Evolutionary conservation across 2,888 invertebrate genomes (phyloP).

Genomic region (Dermolepida albohirtum): DNA sequence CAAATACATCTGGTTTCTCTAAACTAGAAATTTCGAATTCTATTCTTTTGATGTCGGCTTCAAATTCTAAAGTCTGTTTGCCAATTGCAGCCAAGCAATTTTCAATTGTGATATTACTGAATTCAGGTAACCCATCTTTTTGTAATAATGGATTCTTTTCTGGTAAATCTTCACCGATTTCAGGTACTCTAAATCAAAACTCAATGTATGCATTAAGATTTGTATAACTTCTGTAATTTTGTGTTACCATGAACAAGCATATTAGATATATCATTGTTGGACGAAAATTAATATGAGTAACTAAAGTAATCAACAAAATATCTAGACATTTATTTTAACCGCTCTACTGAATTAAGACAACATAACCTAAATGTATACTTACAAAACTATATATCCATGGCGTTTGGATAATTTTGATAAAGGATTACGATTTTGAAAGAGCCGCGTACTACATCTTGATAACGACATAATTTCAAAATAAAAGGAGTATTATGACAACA

Average conservation of each 20-base stretch:
- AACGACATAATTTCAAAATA: constrained; percentile 58
- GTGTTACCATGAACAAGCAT: no score
- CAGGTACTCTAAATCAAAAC: constrained; percentile 74
- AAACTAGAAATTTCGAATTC: constrained; percentile 70
- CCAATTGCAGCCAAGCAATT: constrained; percentile 88
- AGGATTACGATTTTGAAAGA: constrained; percentile 53
- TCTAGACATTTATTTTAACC: not conserved
- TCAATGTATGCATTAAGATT: constrained; percentile 38
- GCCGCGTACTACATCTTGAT: constrained; percentile 60
- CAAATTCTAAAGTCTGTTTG: constrained; percentile 84
- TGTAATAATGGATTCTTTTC: constrained; percentile 81
- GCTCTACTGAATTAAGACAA: not conserved
- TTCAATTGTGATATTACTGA: constrained; percentile 83
- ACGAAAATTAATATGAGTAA: not conserved
- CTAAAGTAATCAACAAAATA: constrained; percentile 22
- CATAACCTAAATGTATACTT: constrained; percentile 63
- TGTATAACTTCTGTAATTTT: constrained; percentile 20
- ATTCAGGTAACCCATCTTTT: constrained; percentile 82
- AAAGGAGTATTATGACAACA: no score
- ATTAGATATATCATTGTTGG: no score
- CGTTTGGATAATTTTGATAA: constrained; percentile 44
- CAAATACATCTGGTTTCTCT: constrained; percentile 72
- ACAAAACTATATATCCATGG: constrained; percentile 78
- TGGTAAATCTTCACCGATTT: constrained; percentile 84
- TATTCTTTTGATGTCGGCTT: constrained; percentile 77